Evolutionary conservation across 2,888 invertebrate genomes (phyloP), one percentile per base, ranked within the genome.

Genomic region (Antitype chi): DNA sequence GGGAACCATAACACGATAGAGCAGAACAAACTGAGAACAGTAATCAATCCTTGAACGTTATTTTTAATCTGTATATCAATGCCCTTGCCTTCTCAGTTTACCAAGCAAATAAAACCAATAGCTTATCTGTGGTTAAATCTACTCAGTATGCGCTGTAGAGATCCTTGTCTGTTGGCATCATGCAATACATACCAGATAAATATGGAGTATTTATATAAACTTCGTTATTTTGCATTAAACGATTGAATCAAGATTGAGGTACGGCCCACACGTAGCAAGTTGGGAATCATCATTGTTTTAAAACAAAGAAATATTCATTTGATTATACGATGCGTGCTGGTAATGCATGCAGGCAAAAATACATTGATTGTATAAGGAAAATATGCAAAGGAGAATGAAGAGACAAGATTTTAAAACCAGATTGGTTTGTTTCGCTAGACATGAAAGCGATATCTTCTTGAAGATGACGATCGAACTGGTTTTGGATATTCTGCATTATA

Each of bases 61-160:
- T 82, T 82, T 80, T 82, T 76, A 80, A 68, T 76, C 82, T 70
- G 59, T 82, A 59, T 52, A 69, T 55, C 60, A 63, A 74, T 71
- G 84, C 55, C 85, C 59, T 80, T 74, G 81, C 63, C 67, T 23
- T 66, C 78, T 82, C 68, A 70, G 70, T 63, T 68, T 63, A 75
- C 75, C 8, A 47, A 84, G 85, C 49, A 68, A 69, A 85, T 66
- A 82, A 70, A 71, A 71, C 53, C 70, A 55, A 76, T 85, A 71
- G 76, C 75, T 84, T 84, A 84, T 80, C 84, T 84, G 63, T 84
- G 82, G 85, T 82, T 64, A n/a, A 49, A 75, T 84, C 70, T 82
- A 69, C 47, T 82, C 68, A 57, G 70, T 80, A 82, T 80, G 82
- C 74, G 57, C 32, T 70, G 1, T 60, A 55, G 20, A 80, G 76